Percentiles rank a stretch among this genome's conserved stretches.
These are phyloP conservation scores for Cecropterus lyciades DNA, from an alignment of 1,140 invertebrate species.

Conservation along the genomic window DNA sequence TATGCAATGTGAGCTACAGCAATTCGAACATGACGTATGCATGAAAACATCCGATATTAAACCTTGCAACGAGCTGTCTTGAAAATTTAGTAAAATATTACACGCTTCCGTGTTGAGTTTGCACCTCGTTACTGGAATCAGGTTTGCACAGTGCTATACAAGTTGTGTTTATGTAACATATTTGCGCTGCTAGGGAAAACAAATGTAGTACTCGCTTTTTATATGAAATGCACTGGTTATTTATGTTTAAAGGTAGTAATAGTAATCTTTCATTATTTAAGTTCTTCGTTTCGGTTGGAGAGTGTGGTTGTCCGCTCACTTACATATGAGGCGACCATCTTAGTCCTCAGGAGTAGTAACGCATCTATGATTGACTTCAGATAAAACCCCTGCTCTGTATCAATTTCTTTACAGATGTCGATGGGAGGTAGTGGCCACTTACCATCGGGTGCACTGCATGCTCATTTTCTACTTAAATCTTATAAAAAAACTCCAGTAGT, in stretches of 20 bases:
- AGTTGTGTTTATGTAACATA: not conserved
- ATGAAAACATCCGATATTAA: conserved; percentile 3
- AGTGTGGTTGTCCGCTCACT: too few relatives aligned
- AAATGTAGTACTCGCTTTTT: not conserved
- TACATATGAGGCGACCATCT: too few relatives aligned
- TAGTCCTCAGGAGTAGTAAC: too few relatives aligned
- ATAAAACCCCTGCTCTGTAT: too few relatives aligned
- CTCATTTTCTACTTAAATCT: too few relatives aligned
- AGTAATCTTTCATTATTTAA: too few relatives aligned
- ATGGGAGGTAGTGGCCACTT: too few relatives aligned
- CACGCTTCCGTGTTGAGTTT: conserved; percentile 17
- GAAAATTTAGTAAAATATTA: conserved; percentile 25
- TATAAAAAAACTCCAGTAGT: too few relatives aligned
- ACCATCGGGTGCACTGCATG: too few relatives aligned
- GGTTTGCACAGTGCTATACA: conserved; percentile 1
- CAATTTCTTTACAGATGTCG: too few relatives aligned
- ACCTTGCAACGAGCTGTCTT: conserved; percentile 18
- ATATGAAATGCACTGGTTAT: not conserved
- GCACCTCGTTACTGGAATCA: conserved; percentile 23
- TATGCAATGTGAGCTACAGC: not conserved
- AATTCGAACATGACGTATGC: conserved; percentile 6
- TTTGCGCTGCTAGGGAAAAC: not conserved
- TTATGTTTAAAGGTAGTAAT: not conserved
- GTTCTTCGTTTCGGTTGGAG: too few relatives aligned
- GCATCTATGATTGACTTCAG: too few relatives aligned